A percentile compares a stretch with the other conserved stretches of the same genome.
Conservation (phyloP, 2,113 vertebrate species). For the Etheostoma spectabile region DNA sequence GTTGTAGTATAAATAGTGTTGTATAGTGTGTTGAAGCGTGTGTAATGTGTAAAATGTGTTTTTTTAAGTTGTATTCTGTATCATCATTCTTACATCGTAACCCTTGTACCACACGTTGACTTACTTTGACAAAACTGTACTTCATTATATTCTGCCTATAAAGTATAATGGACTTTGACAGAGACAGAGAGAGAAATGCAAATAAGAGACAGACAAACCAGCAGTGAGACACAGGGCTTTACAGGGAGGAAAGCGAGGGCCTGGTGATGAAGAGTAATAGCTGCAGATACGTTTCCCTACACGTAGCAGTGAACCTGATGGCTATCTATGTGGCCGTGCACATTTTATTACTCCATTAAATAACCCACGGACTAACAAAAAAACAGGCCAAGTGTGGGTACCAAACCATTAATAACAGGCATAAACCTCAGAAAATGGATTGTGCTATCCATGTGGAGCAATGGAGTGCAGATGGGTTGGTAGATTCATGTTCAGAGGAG, state of each 20-base stretch:
- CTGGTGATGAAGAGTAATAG: constrained; percentile 46
- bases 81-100: not conserved
- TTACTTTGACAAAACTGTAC: not conserved
- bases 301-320: constrained; percentile 61
- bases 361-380: constrained; percentile 71
- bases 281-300: constrained; percentile 57
- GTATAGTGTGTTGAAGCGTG: not conserved
- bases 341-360: constrained; percentile 80
- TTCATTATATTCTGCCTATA: not conserved
- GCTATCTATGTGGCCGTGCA: constrained; percentile 69
- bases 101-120: not conserved
- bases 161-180: constrained; percentile 5
- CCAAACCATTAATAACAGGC: constrained; percentile 73
- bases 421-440: constrained; percentile 72
- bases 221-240: not conserved
- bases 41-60: not conserved
- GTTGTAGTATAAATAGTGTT: not conserved
- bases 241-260: constrained; percentile 1
- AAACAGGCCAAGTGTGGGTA: constrained; percentile 62
- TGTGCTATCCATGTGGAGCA: constrained; percentile 56
- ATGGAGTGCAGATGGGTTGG: constrained; percentile 21
- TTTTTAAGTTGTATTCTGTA: not conserved
- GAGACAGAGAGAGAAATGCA: constrained; percentile 23
- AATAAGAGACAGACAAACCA: constrained; percentile 29
- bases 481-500: constrained; percentile 58